phyloP scores from a whole-genome alignment of 2,888 invertebrate genomes.

The Tolmerus cingulatus region DNA sequence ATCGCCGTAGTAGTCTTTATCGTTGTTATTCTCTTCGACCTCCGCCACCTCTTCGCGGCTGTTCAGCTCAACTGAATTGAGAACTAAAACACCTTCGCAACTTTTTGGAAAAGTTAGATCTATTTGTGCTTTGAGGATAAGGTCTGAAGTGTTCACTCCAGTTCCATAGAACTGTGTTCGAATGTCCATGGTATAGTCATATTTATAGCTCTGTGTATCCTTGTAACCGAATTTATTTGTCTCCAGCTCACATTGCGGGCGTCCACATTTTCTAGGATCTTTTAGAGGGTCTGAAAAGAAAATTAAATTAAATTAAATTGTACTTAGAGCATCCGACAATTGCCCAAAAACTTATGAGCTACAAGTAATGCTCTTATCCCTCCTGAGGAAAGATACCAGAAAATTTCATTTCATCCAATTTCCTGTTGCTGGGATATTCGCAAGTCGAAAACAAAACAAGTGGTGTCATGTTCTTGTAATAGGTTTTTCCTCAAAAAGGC shows the following conservation, averaged over 20 bases:
- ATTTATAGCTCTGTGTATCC: conserved; percentile 66
- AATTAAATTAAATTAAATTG: not conserved
- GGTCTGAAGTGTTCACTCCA: conserved; percentile 75
- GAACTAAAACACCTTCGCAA: conserved; percentile 76
- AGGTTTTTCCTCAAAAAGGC: not conserved
- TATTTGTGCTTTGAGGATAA: conserved; percentile 69
- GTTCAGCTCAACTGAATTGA: conserved; percentile 68
- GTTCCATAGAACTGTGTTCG: conserved; percentile 75
- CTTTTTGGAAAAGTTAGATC: conserved; percentile 72
- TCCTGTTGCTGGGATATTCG: not conserved
- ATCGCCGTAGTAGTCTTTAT: conserved; percentile 53
- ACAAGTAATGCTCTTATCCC: not conserved
- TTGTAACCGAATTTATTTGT: conserved; percentile 58
- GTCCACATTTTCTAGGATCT: conserved; percentile 76
- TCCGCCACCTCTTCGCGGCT: conserved; percentile 54
- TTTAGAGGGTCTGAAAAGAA: conserved; percentile 72
- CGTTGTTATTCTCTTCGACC: conserved; percentile 64
- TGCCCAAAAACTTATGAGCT: not conserved
- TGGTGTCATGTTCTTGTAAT: not conserved
- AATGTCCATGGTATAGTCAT: conserved; percentile 77
- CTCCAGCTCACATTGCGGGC: conserved; percentile 68
- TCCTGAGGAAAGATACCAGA: not conserved
- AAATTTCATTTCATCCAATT: not conserved
- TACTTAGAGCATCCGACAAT: not conserved
- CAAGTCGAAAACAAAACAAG: not conserved